These are phyloP conservation scores for Phymastichus coffea DNA, from an alignment of 1,140 invertebrate species.

Conservation along the genomic window DNA sequence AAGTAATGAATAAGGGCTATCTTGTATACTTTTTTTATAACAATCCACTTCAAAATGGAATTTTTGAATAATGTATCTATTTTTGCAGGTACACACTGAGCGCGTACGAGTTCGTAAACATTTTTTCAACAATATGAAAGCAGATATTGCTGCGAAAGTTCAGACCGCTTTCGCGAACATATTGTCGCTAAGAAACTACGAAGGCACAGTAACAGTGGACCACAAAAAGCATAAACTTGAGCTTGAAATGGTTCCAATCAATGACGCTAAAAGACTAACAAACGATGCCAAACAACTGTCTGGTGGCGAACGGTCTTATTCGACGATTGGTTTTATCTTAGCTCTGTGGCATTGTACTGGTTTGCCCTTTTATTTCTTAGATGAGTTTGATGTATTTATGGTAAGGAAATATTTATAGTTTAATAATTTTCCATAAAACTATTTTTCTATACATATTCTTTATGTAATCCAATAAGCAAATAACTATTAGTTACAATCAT, in stretches of 20 bases:
- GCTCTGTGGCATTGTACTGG: constrained; percentile 89
- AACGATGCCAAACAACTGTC: constrained; percentile 68
- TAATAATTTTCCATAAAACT: not conserved
- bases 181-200: constrained; percentile 55
- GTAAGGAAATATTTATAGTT: constrained; percentile 53
- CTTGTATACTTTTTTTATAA: constrained; percentile 29
- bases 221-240: constrained; percentile 59
- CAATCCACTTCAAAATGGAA: no score
- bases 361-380: constrained; percentile 92
- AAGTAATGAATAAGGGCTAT: no score
- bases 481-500: constrained; percentile 16
- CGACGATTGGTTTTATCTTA: constrained; percentile 91
- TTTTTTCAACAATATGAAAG: constrained; percentile 50
- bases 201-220: constrained; percentile 65
- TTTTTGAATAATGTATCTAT: no score
- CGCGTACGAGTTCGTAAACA: constrained; percentile 46
- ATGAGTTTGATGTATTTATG: constrained; percentile 99
- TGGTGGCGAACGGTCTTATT: constrained; percentile 93
- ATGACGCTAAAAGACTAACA: constrained; percentile 36
- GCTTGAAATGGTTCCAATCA: constrained; percentile 62
- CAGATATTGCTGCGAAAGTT: constrained; percentile 50
- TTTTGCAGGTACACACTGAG: no score
- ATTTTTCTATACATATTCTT: not conserved
- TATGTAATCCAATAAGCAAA: no score
- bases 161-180: constrained; percentile 55